A percentile compares a stretch with the other conserved stretches of the same genome.
Evolutionary conservation across 2,797 vertebrate genomes (phyloP).

Genomic region (Sebastes taczanowskii): DNA sequence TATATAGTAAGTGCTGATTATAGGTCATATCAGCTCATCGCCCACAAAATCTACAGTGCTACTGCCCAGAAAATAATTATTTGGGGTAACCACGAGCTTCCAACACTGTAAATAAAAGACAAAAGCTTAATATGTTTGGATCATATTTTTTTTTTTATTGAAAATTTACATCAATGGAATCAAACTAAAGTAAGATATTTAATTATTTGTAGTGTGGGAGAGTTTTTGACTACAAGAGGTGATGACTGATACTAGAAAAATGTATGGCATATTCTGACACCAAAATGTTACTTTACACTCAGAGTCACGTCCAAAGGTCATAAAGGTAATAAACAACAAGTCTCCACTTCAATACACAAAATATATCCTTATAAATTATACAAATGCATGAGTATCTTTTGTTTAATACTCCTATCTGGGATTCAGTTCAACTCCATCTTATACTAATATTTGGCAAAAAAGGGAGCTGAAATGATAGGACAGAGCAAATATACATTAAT

Average conservation of each 20-base stretch:
- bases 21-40: background rate
- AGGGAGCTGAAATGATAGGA: slow-evolving; percentile 61
- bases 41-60: background rate
- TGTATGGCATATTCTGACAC: slow-evolving; percentile 74
- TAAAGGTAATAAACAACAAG: slow-evolving; percentile 80
- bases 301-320: slow-evolving; percentile 78
- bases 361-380: slow-evolving; percentile 88
- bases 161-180: slow-evolving; percentile 87
- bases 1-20: background rate
- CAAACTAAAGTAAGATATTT: slow-evolving; percentile 78
- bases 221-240: slow-evolving; percentile 69
- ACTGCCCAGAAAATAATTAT: background rate
- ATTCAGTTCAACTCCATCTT: slow-evolving; percentile 69
- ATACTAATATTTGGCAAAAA: slow-evolving; percentile 81
- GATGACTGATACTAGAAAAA: slow-evolving; percentile 80
- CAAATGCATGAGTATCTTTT: slow-evolving; percentile 77
- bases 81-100: background rate
- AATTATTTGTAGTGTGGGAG: slow-evolving; percentile 67
- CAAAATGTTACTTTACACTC: slow-evolving; percentile 80
- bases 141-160: slow-evolving; percentile 82
- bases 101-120: slow-evolving; percentile 18
- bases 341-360: slow-evolving; percentile 87
- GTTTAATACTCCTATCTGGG: slow-evolving; percentile 71
- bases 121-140: slow-evolving; percentile 28
- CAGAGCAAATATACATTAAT: slow-evolving; percentile 70